Conservation (phyloP, 2,888 invertebrate species). For the Agrypnus murinus region DNA sequence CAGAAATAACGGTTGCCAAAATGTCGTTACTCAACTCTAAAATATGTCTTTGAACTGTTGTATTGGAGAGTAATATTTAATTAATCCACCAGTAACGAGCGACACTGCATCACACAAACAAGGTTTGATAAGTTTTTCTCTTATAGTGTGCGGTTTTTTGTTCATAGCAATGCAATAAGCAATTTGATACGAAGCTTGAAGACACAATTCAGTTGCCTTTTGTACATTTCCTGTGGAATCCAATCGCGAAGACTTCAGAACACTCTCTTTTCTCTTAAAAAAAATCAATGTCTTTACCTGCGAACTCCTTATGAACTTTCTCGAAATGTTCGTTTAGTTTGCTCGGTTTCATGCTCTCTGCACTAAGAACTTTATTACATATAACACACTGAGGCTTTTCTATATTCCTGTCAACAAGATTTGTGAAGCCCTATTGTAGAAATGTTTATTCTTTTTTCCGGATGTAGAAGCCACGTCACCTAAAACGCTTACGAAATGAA, state of each 20-base stretch:
- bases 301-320: conserved; percentile 55
- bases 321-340: conserved; percentile 56
- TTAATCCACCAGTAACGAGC: not conserved
- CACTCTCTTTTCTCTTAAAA: conserved; percentile 21
- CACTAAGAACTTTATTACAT: conserved; percentile 13
- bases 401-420: conserved; percentile 53
- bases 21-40: conserved; percentile 25
- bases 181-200: conserved; percentile 22
- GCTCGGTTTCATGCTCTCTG: conserved; percentile 2
- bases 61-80: not conserved
- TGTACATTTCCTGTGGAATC: conserved; percentile 27
- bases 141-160: not conserved
- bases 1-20: conserved; percentile 12
- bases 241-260: conserved; percentile 16
- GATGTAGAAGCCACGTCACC: conserved; percentile 15
- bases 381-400: conserved; percentile 54
- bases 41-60: conserved; percentile 13
- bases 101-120: conserved; percentile 7
- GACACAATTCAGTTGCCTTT: conserved; percentile 20
- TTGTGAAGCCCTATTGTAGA: conserved; percentile 44
- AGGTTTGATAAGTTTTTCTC: conserved; percentile 3
- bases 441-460: conserved; percentile 1
- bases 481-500: not conserved
- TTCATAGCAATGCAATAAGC: conserved; percentile 1
- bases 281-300: conserved; percentile 43